These are phyloP conservation scores for Tragelaphus oryx DNA, from an alignment of 2,797 vertebrate species.

Conservation along the genomic window DNA sequence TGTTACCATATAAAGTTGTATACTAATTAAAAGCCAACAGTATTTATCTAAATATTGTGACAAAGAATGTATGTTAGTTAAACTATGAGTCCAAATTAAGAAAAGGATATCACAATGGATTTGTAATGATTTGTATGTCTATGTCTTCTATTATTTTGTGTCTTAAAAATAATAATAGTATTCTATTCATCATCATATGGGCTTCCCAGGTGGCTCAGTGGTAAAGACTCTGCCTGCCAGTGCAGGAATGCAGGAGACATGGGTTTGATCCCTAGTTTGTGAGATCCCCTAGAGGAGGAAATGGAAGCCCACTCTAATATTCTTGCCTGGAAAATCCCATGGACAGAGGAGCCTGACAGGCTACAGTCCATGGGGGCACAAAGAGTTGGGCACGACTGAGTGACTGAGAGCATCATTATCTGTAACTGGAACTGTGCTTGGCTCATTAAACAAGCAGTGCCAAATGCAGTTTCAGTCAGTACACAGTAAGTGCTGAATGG, in stretches of 20 bases:
- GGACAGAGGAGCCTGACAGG: background rate
- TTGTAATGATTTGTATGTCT: background rate
- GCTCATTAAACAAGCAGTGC: background rate
- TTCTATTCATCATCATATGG: background rate
- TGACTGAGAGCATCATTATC: background rate
- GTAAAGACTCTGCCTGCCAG: background rate
- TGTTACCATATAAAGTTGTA: background rate
- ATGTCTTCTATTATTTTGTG: background rate
- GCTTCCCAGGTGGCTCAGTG: background rate
- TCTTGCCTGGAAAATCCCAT: background rate
- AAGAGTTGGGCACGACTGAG: background rate
- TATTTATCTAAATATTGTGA: background rate
- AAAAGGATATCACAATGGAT: background rate
- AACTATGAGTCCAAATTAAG: background rate
- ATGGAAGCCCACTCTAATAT: background rate
- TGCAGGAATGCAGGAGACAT: background rate
- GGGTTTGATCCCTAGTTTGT: background rate
- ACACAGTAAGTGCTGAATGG: background rate
- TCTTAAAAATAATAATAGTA: background rate
- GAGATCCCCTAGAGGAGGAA: background rate
- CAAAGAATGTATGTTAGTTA: background rate
- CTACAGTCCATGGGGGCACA: accelerated
- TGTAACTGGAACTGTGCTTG: background rate
- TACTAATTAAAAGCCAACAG: background rate
- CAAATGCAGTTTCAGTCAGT: background rate